Conservation (phyloP, 1,140 invertebrate species). For the Vanessa tameamea region DNA sequence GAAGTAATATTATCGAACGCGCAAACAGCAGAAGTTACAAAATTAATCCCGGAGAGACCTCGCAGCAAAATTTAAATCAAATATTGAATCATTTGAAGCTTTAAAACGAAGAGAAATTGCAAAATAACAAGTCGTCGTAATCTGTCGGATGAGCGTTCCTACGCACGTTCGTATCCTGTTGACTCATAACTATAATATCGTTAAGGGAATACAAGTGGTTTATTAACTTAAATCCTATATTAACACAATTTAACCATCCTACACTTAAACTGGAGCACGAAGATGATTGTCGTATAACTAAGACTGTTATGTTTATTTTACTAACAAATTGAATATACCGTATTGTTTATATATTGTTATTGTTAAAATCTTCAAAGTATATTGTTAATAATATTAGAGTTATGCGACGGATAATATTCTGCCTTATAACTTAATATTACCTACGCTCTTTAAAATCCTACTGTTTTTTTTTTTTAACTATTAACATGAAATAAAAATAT, state of each 20-base stretch:
- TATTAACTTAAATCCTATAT: slow-evolving; percentile 31
- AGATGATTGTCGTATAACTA: neutral
- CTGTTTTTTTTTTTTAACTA: no score
- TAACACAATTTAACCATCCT: slow-evolving; percentile 8
- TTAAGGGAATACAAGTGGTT: slow-evolving; percentile 27
- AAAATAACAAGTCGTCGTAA: slow-evolving; percentile 39
- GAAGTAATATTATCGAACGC: neutral
- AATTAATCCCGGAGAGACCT: neutral
- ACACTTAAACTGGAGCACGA: neutral
- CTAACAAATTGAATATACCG: neutral
- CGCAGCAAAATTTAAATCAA: slow-evolving; percentile 18
- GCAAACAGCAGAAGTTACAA: neutral
- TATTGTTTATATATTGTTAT: neutral
- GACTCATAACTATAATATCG: slow-evolving; percentile 44
- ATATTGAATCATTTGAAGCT: slow-evolving; percentile 27
- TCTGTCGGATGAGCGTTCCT: slow-evolving; percentile 38
- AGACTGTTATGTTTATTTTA: neutral
- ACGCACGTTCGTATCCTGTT: slow-evolving; percentile 45
- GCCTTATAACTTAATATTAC: no score
- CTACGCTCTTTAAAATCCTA: no score
- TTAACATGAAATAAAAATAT: no score
- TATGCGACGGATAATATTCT: neutral
- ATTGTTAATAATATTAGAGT: neutral
- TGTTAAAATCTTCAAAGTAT: neutral
- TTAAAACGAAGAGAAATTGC: slow-evolving; percentile 37